Evolutionary conservation across 2,888 invertebrate species (phyloP).

Genomic region (Clunio marinus): DNA sequence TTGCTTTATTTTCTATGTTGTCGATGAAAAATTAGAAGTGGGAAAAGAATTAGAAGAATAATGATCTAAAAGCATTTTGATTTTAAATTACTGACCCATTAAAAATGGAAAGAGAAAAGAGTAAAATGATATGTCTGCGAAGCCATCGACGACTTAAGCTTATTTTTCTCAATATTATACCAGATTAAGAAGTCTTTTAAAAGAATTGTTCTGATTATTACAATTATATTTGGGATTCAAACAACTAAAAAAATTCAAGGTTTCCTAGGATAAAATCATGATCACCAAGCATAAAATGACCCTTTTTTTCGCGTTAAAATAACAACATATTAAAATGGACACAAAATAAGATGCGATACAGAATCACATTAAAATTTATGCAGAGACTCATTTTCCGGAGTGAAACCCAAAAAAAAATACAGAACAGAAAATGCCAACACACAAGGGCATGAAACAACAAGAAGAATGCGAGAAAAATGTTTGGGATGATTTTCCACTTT

Average conservation of each 20-base stretch:
- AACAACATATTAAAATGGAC: not conserved
- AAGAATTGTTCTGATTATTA: too few species aligned
- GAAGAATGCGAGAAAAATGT: slow-evolving; percentile 5
- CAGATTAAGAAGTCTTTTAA: too few species aligned
- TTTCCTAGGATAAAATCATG: too few species aligned
- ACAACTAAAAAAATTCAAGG: too few species aligned
- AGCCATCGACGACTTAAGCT: too few species aligned
- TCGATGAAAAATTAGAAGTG: not conserved
- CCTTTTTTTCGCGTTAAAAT: not conserved
- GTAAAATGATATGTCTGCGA: too few species aligned
- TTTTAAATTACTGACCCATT: slow-evolving; percentile 36
- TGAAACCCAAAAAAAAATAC: too few species aligned
- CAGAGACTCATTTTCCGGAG: not conserved
- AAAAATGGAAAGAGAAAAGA: too few species aligned
- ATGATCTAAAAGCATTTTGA: slow-evolving; percentile 21
- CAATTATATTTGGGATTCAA: too few species aligned
- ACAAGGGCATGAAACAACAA: not conserved
- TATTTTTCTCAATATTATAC: too few species aligned
- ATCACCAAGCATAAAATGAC: not conserved
- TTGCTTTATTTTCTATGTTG: not conserved
- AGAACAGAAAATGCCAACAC: not conserved
- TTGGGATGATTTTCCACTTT: slow-evolving; percentile 24
- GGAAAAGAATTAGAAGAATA: not conserved
- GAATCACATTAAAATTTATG: not conserved
- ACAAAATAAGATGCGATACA: not conserved